Evolutionary conservation across 2,888 invertebrate genomes (phyloP).

Genomic region (Hydropsyche betteni): DNA sequence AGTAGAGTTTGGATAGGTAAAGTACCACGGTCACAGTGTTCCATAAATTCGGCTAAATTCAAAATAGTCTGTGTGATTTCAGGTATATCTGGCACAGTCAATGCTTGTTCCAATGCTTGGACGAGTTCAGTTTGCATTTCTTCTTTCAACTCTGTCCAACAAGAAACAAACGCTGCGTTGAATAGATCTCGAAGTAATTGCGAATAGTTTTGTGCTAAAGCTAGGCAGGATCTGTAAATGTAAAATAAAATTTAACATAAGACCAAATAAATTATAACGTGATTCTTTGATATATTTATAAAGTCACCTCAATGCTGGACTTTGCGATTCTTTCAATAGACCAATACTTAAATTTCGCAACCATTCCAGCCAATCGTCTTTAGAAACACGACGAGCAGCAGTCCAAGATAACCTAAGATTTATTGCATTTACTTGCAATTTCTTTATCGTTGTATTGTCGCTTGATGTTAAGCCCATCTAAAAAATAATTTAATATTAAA

Average conservation of each 20-base stretch:
- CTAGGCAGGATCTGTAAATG: slow-evolving; percentile 79
- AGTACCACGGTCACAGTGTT: slow-evolving; percentile 97
- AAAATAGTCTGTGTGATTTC: slow-evolving; percentile 96
- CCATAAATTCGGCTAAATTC: slow-evolving; percentile 99
- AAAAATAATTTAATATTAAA: slow-evolving; percentile 13
- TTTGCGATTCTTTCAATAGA: slow-evolving; percentile 93
- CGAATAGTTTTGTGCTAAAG: slow-evolving; percentile 92
- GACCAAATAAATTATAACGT: no score
- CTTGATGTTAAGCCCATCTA: slow-evolving; percentile 63
- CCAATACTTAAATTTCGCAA: slow-evolving; percentile 90
- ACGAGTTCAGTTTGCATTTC: slow-evolving; percentile 86
- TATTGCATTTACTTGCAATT: slow-evolving; percentile 82
- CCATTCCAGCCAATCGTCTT: slow-evolving; percentile 99
- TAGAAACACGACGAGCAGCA: slow-evolving; percentile 90
- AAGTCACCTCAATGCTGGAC: slow-evolving; percentile 87
- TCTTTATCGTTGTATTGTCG: slow-evolving; percentile 79
- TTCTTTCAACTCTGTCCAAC: slow-evolving; percentile 94
- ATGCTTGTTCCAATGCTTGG: slow-evolving; percentile 85
- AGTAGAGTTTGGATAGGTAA: slow-evolving; percentile 88
- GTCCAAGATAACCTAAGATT: slow-evolving; percentile 92
- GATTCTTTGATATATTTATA: no score
- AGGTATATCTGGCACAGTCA: slow-evolving; percentile 92
- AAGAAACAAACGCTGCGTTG: slow-evolving; percentile 98
- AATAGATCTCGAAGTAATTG: slow-evolving; percentile 96
- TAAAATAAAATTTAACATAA: slow-evolving; percentile 53